Conservation (phyloP, 2,888 invertebrate genomes). For the Ochropacha duplaris region DNA sequence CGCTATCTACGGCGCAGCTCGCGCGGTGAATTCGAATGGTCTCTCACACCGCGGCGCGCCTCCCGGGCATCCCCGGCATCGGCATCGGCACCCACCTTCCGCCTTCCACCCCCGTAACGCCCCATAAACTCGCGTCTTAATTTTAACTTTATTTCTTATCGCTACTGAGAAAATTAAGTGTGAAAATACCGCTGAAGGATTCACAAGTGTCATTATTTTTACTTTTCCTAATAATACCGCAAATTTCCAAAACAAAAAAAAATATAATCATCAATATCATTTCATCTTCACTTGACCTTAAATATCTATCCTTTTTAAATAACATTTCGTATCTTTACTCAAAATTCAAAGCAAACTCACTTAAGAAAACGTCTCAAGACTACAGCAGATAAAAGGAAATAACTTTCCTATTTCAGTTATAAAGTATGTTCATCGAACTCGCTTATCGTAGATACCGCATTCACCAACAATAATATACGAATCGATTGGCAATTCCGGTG, state of each 20-base stretch:
- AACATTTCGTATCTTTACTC: neutral
- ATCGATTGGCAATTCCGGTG: slow-evolving; percentile 63
- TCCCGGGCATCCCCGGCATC: slow-evolving; percentile 20
- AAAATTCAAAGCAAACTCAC: neutral
- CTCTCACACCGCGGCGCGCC: slow-evolving; percentile 59
- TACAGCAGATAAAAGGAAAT: neutral
- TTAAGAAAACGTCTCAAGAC: neutral
- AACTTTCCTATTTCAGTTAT: neutral
- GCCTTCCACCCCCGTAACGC: slow-evolving; percentile 74
- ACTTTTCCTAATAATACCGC: slow-evolving; percentile 6
- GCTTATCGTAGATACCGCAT: slow-evolving; percentile 2
- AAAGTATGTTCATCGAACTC: neutral
- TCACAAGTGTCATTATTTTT: slow-evolving; percentile 52
- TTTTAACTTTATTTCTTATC: slow-evolving; percentile 83
- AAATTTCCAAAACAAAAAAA: no score
- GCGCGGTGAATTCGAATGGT: slow-evolving; percentile 81
- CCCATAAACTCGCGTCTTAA: slow-evolving; percentile 83
- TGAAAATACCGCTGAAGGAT: slow-evolving; percentile 74
- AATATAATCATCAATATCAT: neutral
- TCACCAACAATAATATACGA: slow-evolving; percentile 45
- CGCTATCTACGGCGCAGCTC: slow-evolving; percentile 80
- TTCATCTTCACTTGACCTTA: neutral
- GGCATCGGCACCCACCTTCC: slow-evolving; percentile 50
- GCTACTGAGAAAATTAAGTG: slow-evolving; percentile 80
- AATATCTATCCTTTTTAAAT: neutral